A percentile compares a stretch with the other conserved stretches of the same genome.
phyloP scores from a whole-genome alignment of 2,888 invertebrate genomes.

The Artemia sinica region DNA sequence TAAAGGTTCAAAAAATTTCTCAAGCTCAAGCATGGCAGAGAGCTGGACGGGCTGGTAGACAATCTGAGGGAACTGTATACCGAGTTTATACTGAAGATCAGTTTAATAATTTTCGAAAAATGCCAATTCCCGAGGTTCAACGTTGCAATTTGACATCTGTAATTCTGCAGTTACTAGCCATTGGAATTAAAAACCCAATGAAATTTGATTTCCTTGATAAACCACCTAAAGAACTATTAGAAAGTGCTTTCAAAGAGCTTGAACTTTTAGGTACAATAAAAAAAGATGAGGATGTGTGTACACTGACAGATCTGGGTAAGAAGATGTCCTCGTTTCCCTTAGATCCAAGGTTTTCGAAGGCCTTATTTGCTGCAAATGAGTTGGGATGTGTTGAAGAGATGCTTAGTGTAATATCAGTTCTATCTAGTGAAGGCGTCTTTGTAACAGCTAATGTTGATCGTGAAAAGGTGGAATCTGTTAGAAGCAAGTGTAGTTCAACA shows the following conservation, averaged over 20 bases:
- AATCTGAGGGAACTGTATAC: slow-evolving; percentile 66
- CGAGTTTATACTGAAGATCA: slow-evolving; percentile 62
- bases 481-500: slow-evolving; percentile 58
- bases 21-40: slow-evolving; percentile 87
- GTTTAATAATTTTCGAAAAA: slow-evolving; percentile 49
- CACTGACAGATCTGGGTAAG: slow-evolving; percentile 57
- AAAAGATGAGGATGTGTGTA: slow-evolving; percentile 30
- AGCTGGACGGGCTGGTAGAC: slow-evolving; percentile 76
- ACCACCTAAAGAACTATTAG: slow-evolving; percentile 47
- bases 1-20: slow-evolving; percentile 62
- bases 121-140: slow-evolving; percentile 71
- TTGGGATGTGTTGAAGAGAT: slow-evolving; percentile 45
- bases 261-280: slow-evolving; percentile 30
- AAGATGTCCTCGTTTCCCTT: slow-evolving; percentile 80
- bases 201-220: slow-evolving; percentile 79
- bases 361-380: slow-evolving; percentile 55
- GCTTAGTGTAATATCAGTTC: slow-evolving; percentile 62
- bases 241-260: slow-evolving; percentile 34
- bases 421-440: slow-evolving; percentile 75
- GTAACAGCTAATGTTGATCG: slow-evolving; percentile 52
- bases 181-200: slow-evolving; percentile 55
- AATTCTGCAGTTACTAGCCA: slow-evolving; percentile 60
- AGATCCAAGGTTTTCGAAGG: slow-evolving; percentile 71
- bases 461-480: slow-evolving; percentile 52
- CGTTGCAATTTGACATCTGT: slow-evolving; percentile 53